These are phyloP conservation scores for Crenuchus spilurus DNA, from an alignment of 2,797 vertebrate genomes.

Conservation along the genomic window DNA sequence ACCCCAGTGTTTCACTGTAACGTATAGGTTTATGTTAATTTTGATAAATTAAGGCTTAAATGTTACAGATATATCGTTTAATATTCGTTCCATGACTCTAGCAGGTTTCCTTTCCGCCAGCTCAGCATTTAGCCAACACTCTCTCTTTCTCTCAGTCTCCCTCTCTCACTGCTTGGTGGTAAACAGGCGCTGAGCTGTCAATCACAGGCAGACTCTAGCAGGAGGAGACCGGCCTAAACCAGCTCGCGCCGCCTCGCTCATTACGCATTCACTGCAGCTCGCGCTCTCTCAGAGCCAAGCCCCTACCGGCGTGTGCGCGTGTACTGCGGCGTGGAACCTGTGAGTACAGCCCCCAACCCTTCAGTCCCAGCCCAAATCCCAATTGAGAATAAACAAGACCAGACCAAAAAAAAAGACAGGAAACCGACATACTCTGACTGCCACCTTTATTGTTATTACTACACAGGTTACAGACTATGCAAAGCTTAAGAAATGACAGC, in stretches of 20 bases:
- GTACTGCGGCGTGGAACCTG: conserved; percentile 58
- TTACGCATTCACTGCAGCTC: conserved; percentile 76
- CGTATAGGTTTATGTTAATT: no score
- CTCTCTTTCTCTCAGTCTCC: conserved; percentile 30
- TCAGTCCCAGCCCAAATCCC: conserved; percentile 18
- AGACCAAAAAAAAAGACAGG: conserved; percentile 50
- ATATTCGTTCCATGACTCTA: background rate
- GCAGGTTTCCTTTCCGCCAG: conserved; percentile 73
- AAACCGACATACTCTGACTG: conserved; percentile 36
- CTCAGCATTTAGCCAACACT: conserved; percentile 85
- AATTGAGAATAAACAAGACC: conserved; percentile 6
- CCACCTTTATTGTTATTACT: conserved; percentile 53
- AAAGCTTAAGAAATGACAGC: conserved; percentile 14
- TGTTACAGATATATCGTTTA: conserved; percentile 32
- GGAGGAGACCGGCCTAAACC: conserved; percentile 97
- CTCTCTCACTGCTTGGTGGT: conserved; percentile 73
- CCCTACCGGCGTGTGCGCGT: conserved; percentile 62
- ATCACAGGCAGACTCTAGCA: conserved; percentile 88
- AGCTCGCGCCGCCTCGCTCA: conserved; percentile 84
- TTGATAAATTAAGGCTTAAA: background rate
- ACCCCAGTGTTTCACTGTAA: no score
- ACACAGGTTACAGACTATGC: conserved; percentile 25
- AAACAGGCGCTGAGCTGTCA: conserved; percentile 98
- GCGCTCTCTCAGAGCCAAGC: conserved; percentile 48
- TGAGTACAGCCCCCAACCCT: background rate